phyloP scores from a whole-genome alignment of 2,888 invertebrate genomes.

The Amphipyra tragopoginis region DNA sequence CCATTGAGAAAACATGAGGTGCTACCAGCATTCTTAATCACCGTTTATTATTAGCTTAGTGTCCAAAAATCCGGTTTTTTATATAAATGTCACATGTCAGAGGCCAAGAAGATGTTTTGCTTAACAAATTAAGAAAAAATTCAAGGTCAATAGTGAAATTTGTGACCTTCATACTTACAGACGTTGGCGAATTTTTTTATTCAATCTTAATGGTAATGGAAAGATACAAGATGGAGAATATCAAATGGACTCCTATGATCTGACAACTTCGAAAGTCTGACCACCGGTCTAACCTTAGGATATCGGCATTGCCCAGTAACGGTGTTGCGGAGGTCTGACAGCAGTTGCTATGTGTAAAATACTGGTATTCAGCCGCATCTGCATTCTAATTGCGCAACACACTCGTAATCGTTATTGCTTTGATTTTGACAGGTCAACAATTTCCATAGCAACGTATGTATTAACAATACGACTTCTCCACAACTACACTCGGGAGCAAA shows the following conservation, averaged over 20 bases:
- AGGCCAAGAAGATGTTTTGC: constrained; percentile 43
- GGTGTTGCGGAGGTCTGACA: no score
- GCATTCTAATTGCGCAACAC: no score
- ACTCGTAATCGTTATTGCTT: no score
- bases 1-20: background rate
- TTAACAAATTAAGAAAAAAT: constrained; percentile 48
- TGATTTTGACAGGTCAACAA: no score
- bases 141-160: constrained; percentile 56
- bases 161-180: constrained; percentile 34
- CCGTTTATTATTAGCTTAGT: background rate
- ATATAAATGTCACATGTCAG: constrained; percentile 51
- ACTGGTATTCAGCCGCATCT: no score
- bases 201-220: constrained; percentile 12
- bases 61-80: constrained; percentile 30
- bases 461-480: no score
- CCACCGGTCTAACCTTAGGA: no score
- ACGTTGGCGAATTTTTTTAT: constrained; percentile 10
- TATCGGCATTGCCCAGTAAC: no score
- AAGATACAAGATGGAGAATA: background rate
- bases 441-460: no score
- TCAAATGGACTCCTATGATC: background rate
- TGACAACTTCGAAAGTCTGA: no score
- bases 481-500: no score
- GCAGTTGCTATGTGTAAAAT: no score
- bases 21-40: background rate